These are phyloP conservation scores for Neuroterus valhalla DNA, from an alignment of 1,140 invertebrate genomes.

Conservation along the genomic window DNA sequence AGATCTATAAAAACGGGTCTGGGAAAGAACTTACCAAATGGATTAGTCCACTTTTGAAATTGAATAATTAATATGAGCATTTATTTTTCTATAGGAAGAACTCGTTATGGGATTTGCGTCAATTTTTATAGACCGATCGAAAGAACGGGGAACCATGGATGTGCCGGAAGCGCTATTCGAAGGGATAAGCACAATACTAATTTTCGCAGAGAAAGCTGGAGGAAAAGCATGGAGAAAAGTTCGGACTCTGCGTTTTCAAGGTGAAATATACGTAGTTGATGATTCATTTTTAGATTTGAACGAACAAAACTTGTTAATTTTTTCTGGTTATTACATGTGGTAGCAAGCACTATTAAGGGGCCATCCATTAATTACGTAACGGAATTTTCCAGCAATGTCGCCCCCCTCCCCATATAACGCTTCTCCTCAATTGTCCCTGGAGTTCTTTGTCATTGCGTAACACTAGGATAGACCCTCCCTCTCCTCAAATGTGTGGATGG, in stretches of 20 bases:
- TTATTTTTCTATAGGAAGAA: slow-evolving; percentile 80
- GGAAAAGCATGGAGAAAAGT: slow-evolving; percentile 92
- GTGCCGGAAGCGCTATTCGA: slow-evolving; percentile 49
- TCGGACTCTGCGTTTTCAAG: slow-evolving; percentile 94
- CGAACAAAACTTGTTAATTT: background rate
- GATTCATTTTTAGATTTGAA: slow-evolving; percentile 29
- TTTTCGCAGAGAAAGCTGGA: slow-evolving; percentile 88
- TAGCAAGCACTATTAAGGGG: no score
- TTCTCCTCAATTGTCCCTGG: no score
- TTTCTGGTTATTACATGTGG: no score
- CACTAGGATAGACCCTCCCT: no score
- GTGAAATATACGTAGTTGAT: slow-evolving; percentile 76
- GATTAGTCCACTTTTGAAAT: no score
- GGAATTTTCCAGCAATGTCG: no score
- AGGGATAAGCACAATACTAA: slow-evolving; percentile 78
- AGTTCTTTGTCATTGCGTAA: no score
- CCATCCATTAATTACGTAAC: no score
- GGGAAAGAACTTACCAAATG: no score
- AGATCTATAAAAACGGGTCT: no score
- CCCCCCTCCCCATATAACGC: no score
- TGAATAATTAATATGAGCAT: background rate
- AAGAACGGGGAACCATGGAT: slow-evolving; percentile 62
- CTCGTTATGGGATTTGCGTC: slow-evolving; percentile 96
- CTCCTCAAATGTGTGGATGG: no score
- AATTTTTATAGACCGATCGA: slow-evolving; percentile 98